These are phyloP conservation scores for Chionodraco myersi DNA, from an alignment of 2,113 vertebrate species.

Conservation along the genomic window DNA sequence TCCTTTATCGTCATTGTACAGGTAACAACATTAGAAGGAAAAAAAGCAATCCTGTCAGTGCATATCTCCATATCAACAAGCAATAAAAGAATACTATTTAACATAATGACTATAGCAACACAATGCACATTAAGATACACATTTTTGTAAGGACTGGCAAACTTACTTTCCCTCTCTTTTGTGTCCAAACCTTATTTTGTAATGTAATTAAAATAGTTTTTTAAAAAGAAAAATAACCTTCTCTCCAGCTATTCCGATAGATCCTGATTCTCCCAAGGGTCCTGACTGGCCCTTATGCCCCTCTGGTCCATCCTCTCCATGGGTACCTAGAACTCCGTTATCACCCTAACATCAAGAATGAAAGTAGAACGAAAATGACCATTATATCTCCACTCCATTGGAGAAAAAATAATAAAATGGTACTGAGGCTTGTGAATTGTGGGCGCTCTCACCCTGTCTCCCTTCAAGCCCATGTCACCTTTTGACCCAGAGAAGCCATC, in stretches of 20 bases:
- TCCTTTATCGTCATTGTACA: no score
- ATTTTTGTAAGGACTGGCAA: background rate
- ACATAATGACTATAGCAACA: background rate
- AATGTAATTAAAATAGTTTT: constrained; percentile 2
- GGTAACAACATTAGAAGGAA: no score
- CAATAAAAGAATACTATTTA: no score
- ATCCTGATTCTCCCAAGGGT: constrained; percentile 83
- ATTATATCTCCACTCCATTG: background rate
- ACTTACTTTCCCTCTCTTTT: background rate
- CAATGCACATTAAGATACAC: background rate
- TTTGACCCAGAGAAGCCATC: constrained; percentile 93
- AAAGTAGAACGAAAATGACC: background rate
- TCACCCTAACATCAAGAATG: constrained; percentile 82
- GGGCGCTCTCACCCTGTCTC: constrained; percentile 86
- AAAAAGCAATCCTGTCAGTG: no score
- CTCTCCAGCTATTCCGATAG: constrained; percentile 86
- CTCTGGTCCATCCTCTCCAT: constrained; percentile 91
- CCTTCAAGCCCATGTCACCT: constrained; percentile 90
- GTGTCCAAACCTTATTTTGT: constrained; percentile 1
- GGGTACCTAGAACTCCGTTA: constrained; percentile 80
- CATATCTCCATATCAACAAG: no score
- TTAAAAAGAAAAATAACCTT: constrained; percentile 83
- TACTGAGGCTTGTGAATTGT: background rate
- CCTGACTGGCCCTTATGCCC: constrained; percentile 90
- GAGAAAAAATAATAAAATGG: constrained; percentile 2